phyloP scores from a whole-genome alignment of 1,140 invertebrate species.

The Helicoverpa zea region DNA sequence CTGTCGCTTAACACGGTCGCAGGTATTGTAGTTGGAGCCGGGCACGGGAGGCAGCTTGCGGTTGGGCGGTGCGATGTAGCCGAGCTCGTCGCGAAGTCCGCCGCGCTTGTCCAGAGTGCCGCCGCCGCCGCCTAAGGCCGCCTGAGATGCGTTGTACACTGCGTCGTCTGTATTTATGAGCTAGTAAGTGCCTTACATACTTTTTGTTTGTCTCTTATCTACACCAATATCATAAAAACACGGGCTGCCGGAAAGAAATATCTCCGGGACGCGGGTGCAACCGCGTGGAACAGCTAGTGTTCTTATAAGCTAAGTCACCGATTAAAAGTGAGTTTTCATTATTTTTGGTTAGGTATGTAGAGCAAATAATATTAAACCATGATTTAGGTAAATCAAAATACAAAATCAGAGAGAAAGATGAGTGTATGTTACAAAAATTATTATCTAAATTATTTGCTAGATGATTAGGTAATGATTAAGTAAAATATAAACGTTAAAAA shows the following conservation, averaged over 20 bases:
- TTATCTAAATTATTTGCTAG: background rate
- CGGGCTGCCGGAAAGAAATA: too few relatives aligned
- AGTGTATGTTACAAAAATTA: background rate
- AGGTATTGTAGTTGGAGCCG: constrained; percentile 97
- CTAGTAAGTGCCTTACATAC: background rate
- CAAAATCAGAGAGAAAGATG: constrained; percentile 29
- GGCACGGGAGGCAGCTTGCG: constrained; percentile 96
- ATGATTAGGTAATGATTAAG: constrained; percentile 3
- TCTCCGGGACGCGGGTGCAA: too few relatives aligned
- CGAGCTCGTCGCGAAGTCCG: constrained; percentile 94
- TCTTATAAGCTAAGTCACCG: background rate
- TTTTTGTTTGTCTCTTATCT: too few relatives aligned
- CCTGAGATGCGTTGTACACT: constrained; percentile 91
- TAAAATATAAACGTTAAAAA: background rate
- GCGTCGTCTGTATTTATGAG: constrained; percentile 91
- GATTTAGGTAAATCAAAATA: constrained; percentile 43
- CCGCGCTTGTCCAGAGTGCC: constrained; percentile 95
- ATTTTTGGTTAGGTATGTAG: constrained; percentile 20
- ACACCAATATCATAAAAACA: too few relatives aligned
- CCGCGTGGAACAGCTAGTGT: too few relatives aligned
- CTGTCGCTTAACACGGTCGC: constrained; percentile 97
- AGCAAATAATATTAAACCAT: constrained; percentile 45
- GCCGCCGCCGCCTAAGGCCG: constrained; percentile 86
- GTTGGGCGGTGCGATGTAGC: constrained; percentile 97
- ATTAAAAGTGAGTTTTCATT: constrained; percentile 14